Base-by-base conservation (phyloP, 2,113 vertebrate species). In the Anseranas semipalmata region DNA sequence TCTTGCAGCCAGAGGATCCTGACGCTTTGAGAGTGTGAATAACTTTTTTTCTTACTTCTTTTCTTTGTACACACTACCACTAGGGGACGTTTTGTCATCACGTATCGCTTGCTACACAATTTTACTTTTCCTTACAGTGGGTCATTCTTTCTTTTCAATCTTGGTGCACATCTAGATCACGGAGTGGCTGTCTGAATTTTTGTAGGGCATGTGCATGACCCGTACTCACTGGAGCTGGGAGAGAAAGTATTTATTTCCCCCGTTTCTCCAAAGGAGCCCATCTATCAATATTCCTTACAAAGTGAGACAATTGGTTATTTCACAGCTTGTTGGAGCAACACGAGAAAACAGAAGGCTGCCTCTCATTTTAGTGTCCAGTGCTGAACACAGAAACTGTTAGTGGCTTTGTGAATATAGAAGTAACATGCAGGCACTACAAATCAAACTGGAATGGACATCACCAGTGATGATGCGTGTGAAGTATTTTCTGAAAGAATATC, bases 71-170 rank as follows among this genome's bases (percentile, higher is more conserved):
- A 32, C 59, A 24, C 19, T 70, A 37, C 92, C 95, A 80, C 90
- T 94, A 95, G 93, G 78, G 93, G 95, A 82, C 94, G 92, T 95
- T 95, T 96, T 28, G 85, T 66, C 88, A 93, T 94, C 90, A 71
- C 8, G 30, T 85, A 94, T 93, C 4, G 3, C 70, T 87, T 1
- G 0, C 33, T 32, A 27, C 17, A 19, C 45, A 30, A 4, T 75
- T 89, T 71, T 7, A n/a, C 48, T 82, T 87, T 63, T 84, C 78
- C 66, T 66, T 46, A 11, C 52, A 55, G 70, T 33, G 66, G 32
- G 21, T 87, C 78, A 35, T 5, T 33, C 7, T 85, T 65, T 25
- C 16, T 70, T 76, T 90, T 59, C 60, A 39, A 1, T 71, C 53
- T 45, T 85, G 58, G 33, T 90, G 48, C 39, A 5, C 35, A 30